Evolutionary conservation across 2,797 vertebrate species (phyloP).

Genomic region (Delichon dasypus): DNA sequence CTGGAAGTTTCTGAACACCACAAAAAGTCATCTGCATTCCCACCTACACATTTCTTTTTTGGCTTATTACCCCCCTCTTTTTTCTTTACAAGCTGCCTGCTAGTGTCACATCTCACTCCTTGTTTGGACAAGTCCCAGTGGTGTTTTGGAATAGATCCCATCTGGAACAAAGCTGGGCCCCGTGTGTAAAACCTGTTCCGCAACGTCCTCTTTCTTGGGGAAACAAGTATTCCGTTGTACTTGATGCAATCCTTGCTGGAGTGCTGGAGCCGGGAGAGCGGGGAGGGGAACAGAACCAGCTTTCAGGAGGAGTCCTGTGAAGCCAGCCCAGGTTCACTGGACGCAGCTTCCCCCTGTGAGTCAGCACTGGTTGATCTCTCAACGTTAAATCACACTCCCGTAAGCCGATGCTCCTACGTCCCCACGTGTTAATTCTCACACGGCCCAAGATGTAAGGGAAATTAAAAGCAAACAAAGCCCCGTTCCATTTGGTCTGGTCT

Average conservation of each 20-base stretch:
- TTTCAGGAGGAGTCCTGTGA: not conserved
- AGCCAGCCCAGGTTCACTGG: not conserved
- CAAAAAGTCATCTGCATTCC: not conserved
- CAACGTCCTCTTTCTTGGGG: not conserved
- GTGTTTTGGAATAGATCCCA: slow-evolving; percentile 81
- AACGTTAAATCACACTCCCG: not conserved
- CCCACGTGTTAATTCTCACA: not conserved
- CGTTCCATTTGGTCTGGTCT: not conserved
- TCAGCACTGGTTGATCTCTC: not conserved
- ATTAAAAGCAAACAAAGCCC: not conserved
- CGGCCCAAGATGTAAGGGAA: not conserved
- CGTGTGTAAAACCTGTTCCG: slow-evolving; percentile 53
- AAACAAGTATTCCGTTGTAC: not conserved
- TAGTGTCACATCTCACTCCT: not conserved
- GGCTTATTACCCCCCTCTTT: not conserved
- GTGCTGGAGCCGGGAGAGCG: not conserved
- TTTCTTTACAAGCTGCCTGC: not conserved
- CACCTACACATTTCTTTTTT: not conserved
- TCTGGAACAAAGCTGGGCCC: slow-evolving; percentile 82
- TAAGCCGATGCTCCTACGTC: not conserved
- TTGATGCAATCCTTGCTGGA: not conserved
- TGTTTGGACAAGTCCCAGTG: slow-evolving; percentile 75
- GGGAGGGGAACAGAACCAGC: not conserved
- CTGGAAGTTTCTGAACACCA: not conserved
- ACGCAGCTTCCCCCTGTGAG: not conserved